Evolutionary conservation across 2,888 invertebrate genomes (phyloP).

Genomic region (Aphrophora alni): DNA sequence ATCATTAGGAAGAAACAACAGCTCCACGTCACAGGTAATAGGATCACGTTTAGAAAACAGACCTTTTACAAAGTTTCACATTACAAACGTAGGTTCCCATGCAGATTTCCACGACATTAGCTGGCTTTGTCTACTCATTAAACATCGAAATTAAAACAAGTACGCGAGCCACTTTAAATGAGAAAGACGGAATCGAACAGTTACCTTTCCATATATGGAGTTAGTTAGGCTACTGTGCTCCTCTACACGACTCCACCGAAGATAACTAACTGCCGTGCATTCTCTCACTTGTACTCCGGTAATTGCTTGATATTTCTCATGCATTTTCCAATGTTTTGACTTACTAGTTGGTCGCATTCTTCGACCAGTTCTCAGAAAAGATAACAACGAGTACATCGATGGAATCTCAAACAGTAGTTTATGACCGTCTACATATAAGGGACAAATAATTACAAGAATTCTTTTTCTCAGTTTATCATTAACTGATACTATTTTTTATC

Average conservation of each 20-base stretch:
- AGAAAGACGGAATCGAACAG: not conserved
- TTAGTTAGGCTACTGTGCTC: conserved; percentile 3
- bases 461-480: not conserved
- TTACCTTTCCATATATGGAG: not conserved
- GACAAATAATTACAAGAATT: not conserved
- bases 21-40: too few species aligned
- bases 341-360: not conserved
- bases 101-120: not conserved
- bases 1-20: too few species aligned
- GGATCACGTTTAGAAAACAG: too few species aligned
- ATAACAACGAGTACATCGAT: not conserved
- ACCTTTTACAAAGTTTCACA: too few species aligned
- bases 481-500: too few species aligned
- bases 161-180: not conserved
- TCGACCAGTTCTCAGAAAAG: not conserved
- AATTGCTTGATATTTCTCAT: conserved; percentile 9
- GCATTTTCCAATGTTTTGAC: conserved; percentile 6
- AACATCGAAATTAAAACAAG: not conserved
- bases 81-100: not conserved
- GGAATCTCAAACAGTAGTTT: not conserved
- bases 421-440: not conserved
- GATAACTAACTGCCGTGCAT: not conserved
- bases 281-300: not conserved
- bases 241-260: not conserved
- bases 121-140: not conserved